Conservation (phyloP, 1,140 invertebrate genomes). For the Drosophila baimaii region DNA sequence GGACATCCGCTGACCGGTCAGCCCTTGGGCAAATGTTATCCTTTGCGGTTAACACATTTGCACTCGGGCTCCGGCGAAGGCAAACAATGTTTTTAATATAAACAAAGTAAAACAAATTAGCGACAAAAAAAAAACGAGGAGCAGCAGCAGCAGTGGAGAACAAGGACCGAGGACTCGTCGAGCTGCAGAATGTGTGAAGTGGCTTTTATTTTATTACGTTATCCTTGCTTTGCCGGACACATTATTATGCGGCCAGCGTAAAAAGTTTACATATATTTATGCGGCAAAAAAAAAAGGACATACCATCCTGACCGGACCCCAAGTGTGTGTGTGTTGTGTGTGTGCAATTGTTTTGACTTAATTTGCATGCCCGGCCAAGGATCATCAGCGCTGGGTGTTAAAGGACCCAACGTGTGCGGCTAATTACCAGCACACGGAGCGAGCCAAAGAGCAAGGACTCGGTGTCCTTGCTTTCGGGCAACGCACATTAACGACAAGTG, state of each 20-base stretch:
- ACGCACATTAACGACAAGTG: constrained; percentile 42
- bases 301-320: background rate
- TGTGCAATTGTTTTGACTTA: constrained; percentile 80
- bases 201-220: constrained; percentile 66
- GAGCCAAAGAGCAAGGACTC: constrained; percentile 44
- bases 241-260: constrained; percentile 68
- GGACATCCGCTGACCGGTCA: constrained; percentile 49
- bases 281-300: constrained; percentile 35
- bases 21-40: constrained; percentile 63
- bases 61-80: constrained; percentile 44
- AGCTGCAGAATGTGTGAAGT: constrained; percentile 59
- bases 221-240: constrained; percentile 64
- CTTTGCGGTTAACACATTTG: constrained; percentile 79
- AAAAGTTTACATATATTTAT: constrained; percentile 57
- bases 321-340: constrained; percentile 16
- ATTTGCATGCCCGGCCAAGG: constrained; percentile 74
- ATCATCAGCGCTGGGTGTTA: constrained; percentile 65
- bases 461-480: constrained; percentile 45
- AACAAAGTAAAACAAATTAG: constrained; percentile 83
- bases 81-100: constrained; percentile 82
- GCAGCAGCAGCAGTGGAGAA: background rate
- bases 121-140: constrained; percentile 32
- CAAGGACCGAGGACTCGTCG: constrained; percentile 17
- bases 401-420: constrained; percentile 68
- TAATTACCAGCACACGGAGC: constrained; percentile 69